Evolutionary conservation across 2,113 vertebrate genomes (phyloP), one percentile per base, ranked within the genome.

Genomic region (Orientallactaga bullata): DNA sequence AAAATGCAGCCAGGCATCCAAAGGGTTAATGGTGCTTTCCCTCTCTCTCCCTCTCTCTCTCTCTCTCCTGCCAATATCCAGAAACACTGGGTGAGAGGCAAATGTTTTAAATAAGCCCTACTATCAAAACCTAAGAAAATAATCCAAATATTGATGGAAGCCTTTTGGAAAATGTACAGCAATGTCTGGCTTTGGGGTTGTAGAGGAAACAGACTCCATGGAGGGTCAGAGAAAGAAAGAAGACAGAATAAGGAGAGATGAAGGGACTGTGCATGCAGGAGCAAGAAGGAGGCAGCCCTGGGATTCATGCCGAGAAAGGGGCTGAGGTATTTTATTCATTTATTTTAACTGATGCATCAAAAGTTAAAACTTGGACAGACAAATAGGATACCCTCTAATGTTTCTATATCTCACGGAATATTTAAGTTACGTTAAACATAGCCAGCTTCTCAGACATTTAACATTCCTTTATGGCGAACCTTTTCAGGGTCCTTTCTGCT

Each of bases 1-100:
- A 7, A 7, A 0, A 7, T 7, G 12, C 6, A n/a, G n/a, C 58
- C 42, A 69, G n/a, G 15, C 0, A 3, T 63, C 0, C 3, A 4
- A 2, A 1, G 26, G 4, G 4, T 79, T 23, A 7, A 16, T 28
- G 17, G 4, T 16, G 12, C 3, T 11, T 55, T 55, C 15, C 12
- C 42, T 13, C 55, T 55, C 15, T 16, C 61, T 63, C 3, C 61
- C n/a, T n/a, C n/a, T 55, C 55, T 55, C 15, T 16, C 42, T 13
- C 55, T 55, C 15, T 16, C 61, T 63, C 3, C 61, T 63, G 4
- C 3, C 61, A 63, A 23, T 7, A 63, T 20, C 61, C 21, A 63
- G 18, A 15, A 20, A 24, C n/a, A 7, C 28, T 15, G 32, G 3
- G 30, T 16, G 69, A 15, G 5, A 20, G 15, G 37, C 0, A 3